phyloP scores from a whole-genome alignment of 2,888 invertebrate species.

The Melinaea menophilus region DNA sequence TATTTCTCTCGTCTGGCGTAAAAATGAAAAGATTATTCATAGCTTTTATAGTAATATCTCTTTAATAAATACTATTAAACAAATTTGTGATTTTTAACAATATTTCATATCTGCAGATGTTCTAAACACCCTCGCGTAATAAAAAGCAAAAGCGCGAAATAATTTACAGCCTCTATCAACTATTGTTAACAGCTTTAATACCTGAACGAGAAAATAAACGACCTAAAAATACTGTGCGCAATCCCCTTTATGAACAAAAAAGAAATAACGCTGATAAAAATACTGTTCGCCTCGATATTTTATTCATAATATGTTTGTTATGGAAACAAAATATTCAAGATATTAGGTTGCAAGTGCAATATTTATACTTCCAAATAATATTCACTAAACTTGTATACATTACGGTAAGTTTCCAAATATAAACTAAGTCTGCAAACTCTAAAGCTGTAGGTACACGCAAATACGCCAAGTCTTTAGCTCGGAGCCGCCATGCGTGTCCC shows the following conservation, averaged over 20 bases:
- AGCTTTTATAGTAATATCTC: no score
- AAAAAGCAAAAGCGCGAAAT: slow-evolving; percentile 29
- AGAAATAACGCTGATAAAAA: neutral
- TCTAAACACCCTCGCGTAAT: slow-evolving; percentile 26
- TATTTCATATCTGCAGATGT: slow-evolving; percentile 28
- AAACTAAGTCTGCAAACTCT: slow-evolving; percentile 15
- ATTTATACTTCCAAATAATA: neutral
- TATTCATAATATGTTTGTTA: neutral
- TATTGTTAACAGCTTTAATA: slow-evolving; percentile 23
- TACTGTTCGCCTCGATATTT: neutral
- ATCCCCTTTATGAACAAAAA: neutral
- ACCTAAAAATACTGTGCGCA: slow-evolving; percentile 1
- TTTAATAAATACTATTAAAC: neutral
- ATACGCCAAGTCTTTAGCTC: slow-evolving; percentile 34
- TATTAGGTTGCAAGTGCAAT: neutral
- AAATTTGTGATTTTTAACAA: slow-evolving; percentile 12
- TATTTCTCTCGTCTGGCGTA: no score
- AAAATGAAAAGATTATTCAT: neutral
- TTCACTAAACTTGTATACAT: neutral
- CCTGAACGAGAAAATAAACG: slow-evolving; percentile 9
- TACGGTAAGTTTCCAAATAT: neutral
- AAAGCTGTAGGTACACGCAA: slow-evolving; percentile 22
- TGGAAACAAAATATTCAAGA: neutral
- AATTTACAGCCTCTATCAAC: slow-evolving; percentile 22
- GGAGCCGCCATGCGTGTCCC: slow-evolving; percentile 37